Evolutionary conservation across 2,888 invertebrate species (phyloP).

Genomic region (Rhamnusium bicolor): DNA sequence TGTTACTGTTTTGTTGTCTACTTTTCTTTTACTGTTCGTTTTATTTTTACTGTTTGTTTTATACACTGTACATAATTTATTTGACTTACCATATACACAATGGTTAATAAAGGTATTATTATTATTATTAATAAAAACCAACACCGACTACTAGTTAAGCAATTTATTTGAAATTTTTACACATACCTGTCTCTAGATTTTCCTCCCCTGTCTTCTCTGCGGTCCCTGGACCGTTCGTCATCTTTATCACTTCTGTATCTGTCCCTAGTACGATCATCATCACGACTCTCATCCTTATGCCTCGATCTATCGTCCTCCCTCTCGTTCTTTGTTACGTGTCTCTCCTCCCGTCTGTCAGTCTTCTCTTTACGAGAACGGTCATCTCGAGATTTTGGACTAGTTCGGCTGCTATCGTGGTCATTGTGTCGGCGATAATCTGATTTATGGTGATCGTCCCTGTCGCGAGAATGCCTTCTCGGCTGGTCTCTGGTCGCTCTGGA

Average conservation of each 20-base stretch:
- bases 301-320: slow-evolving; percentile 56
- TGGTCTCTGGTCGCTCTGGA: slow-evolving; percentile 36
- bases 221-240: slow-evolving; percentile 40
- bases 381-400: slow-evolving; percentile 44
- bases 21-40: no score
- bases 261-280: slow-evolving; percentile 33
- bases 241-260: slow-evolving; percentile 47
- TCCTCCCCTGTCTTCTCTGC: slow-evolving; percentile 49
- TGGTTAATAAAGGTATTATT: no score
- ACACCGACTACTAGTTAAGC: no score
- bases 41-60: no score
- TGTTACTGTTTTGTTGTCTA: no score
- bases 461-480: slow-evolving; percentile 28
- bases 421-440: not conserved
- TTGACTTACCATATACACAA: no score
- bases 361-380: slow-evolving; percentile 41
- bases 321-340: slow-evolving; percentile 31
- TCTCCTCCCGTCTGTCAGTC: slow-evolving; percentile 35
- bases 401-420: slow-evolving; percentile 26
- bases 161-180: no score
- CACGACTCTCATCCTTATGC: slow-evolving; percentile 55
- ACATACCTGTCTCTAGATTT: slow-evolving; percentile 64
- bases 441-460: slow-evolving; percentile 12
- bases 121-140: no score
- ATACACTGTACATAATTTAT: no score